phyloP scores from a whole-genome alignment of 2,113 vertebrate species.

The Nansenia antarctica region DNA sequence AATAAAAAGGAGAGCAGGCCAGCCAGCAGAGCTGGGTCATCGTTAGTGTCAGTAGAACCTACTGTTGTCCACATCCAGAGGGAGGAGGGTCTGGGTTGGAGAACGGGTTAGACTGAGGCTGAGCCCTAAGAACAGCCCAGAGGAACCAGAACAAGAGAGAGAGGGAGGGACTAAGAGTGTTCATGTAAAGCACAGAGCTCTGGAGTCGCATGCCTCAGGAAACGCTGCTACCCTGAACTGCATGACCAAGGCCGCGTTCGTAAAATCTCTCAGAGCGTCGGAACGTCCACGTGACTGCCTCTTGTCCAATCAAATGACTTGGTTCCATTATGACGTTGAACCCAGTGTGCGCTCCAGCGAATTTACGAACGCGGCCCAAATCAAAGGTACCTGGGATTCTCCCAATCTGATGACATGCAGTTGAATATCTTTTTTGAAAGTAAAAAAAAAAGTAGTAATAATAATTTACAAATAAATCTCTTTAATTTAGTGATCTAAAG shows the following conservation, averaged over 20 bases:
- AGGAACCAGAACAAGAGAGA: not conserved
- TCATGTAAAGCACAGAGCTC: not conserved
- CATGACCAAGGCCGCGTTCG: slow-evolving; percentile 34
- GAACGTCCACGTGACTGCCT: no score
- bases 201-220: not conserved
- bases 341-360: no score
- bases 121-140: not conserved
- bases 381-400: slow-evolving; percentile 44
- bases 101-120: not conserved
- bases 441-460: slow-evolving; percentile 63
- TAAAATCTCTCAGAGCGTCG: no score
- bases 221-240: slow-evolving; percentile 22
- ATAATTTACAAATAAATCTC: slow-evolving; percentile 72
- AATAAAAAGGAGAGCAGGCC: slow-evolving; percentile 42
- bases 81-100: slow-evolving; percentile 20
- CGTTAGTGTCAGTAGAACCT: slow-evolving; percentile 35
- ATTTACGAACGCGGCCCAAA: no score
- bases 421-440: slow-evolving; percentile 45
- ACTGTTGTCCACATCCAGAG: slow-evolving; percentile 36
- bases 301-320: no score
- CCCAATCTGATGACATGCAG: slow-evolving; percentile 55
- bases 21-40: slow-evolving; percentile 40
- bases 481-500: slow-evolving; percentile 68
- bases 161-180: not conserved
- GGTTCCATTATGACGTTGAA: no score